Evolutionary conservation across 2,113 vertebrate species (phyloP).

Genomic region (Platichthys stellatus): DNA sequence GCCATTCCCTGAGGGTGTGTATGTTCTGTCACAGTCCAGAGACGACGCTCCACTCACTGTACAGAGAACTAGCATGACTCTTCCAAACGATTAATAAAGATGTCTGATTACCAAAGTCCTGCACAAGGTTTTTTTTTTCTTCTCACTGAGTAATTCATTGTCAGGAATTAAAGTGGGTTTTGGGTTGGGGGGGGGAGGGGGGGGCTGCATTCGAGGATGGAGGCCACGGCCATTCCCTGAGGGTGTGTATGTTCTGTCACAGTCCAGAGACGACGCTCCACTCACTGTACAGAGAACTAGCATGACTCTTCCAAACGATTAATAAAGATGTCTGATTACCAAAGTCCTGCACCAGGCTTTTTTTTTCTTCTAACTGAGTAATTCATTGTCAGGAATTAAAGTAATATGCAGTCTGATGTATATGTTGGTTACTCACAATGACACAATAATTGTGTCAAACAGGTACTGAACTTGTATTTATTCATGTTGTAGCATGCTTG

Average conservation of each 20-base stretch:
- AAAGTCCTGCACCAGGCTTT: constrained; percentile 29
- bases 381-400: background rate
- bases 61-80: constrained; percentile 85
- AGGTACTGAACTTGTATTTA: background rate
- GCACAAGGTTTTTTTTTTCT: background rate
- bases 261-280: constrained; percentile 69
- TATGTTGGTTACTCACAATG: background rate
- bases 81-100: constrained; percentile 83
- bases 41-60: constrained; percentile 78
- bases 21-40: constrained; percentile 49
- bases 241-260: constrained; percentile 38
- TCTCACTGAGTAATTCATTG: background rate
- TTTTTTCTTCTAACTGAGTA: background rate
- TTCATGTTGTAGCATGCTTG: background rate
- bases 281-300: constrained; percentile 83
- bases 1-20: constrained; percentile 32
- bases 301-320: constrained; percentile 83
- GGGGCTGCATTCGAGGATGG: background rate
- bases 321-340: constrained; percentile 86
- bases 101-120: constrained; percentile 81
- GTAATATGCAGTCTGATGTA: background rate
- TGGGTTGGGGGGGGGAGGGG: too few relatives aligned
- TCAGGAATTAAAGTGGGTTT: background rate
- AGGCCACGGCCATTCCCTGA: constrained; percentile 35
- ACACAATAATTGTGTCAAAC: background rate